Conservation (phyloP, 2,888 invertebrate species). For the Cepaea hortensis region DNA sequence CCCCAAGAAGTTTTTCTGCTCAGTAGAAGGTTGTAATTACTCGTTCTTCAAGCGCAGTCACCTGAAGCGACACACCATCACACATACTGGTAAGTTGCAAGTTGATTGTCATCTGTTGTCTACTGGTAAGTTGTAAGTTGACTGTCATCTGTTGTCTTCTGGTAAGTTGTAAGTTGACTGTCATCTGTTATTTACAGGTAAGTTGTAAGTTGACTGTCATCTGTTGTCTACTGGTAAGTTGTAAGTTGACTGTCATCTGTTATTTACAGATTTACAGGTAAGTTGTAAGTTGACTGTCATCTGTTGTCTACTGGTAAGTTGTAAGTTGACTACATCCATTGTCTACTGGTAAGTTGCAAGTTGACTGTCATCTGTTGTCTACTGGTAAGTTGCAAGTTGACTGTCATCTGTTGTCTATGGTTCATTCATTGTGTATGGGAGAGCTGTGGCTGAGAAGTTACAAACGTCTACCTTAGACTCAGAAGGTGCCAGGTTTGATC, state of each 20-base stretch:
- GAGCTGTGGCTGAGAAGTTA: no score
- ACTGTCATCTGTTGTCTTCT: not conserved
- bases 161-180: no score
- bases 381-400: no score
- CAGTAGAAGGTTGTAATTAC: conserved; percentile 69
- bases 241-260: no score
- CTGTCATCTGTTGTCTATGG: not conserved
- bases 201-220: no score
- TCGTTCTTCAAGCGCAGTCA: conserved; percentile 74
- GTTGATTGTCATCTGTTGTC: not conserved
- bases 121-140: no score
- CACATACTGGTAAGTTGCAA: conserved; percentile 70
- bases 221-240: not conserved
- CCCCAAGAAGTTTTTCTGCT: conserved; percentile 69
- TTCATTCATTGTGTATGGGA: not conserved
- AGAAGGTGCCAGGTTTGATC: no score
- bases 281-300: not conserved
- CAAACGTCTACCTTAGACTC: no score
- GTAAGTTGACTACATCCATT: no score
- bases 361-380: not conserved
- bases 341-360: no score
- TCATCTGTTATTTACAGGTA: not conserved
- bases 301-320: no score
- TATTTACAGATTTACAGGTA: not conserved
- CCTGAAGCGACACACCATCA: conserved; percentile 72